Conservation (phyloP, 2,113 vertebrate species). For the Cyprinodon variegatus region DNA sequence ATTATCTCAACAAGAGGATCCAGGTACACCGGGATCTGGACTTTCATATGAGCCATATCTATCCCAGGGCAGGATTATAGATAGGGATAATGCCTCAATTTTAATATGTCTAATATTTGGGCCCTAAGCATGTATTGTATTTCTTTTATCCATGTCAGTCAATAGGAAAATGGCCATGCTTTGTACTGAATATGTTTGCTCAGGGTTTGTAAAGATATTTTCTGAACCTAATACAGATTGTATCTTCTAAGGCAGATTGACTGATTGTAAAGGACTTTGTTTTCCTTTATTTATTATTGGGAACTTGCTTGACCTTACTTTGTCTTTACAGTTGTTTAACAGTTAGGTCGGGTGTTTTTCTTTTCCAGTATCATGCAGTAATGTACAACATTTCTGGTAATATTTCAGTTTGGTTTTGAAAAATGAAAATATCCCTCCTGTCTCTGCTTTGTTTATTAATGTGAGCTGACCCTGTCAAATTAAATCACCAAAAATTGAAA, state of each 20-base stretch:
- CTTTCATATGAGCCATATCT: too few relatives aligned
- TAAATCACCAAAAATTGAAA: not conserved
- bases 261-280: not conserved
- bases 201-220: not conserved
- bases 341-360: not conserved
- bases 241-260: not conserved
- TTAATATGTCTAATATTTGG: not conserved
- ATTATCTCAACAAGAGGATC: too few relatives aligned
- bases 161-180: too few relatives aligned
- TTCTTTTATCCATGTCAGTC: not conserved
- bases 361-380: not conserved
- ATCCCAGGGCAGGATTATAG: too few relatives aligned
- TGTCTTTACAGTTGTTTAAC: not conserved
- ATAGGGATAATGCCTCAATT: not conserved
- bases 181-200: not conserved
- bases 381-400: not conserved
- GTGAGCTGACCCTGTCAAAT: not conserved
- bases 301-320: not conserved
- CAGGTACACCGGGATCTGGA: too few relatives aligned
- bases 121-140: not conserved
- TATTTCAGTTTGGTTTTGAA: not conserved
- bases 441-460: not conserved
- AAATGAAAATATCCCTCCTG: not conserved
- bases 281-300: not conserved
- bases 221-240: not conserved